Evolutionary conservation across 2,797 vertebrate genomes (phyloP), one percentile per base, ranked within the genome.

Genomic region (Oceanodroma leucorhoa): DNA sequence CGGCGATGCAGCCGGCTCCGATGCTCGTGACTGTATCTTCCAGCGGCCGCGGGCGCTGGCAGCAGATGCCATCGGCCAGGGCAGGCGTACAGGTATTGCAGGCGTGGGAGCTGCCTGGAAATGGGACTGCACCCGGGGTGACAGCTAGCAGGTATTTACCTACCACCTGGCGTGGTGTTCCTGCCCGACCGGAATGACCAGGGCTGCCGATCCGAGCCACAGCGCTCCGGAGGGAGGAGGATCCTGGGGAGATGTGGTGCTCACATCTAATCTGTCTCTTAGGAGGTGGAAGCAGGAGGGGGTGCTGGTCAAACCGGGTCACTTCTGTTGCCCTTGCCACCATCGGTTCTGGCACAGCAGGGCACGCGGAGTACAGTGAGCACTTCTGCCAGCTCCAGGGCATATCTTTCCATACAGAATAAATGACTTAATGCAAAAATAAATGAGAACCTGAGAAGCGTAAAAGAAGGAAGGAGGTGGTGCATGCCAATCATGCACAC

Each of bases 401-500:
- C 24, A 32, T 1, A 1, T 15, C 43, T 34, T 46, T 24, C 77
- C 62, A 8, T 36, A 10, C 21, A 48, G 84, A 73, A 80, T 4
- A 43, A 87, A 73, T 51, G 60, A 43, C 21, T 30, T n/a, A 51
- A 50, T 21, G 19, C 20, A 76, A 72, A 96, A 82, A 40, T 36
- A 61, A 87, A 45, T 4, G 36, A 34, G 38, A 87, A 40, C 46
- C 19, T 7, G 2, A n/a, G n/a, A 53, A 38, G 36, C 30, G 64
- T 29, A 36, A 27, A 78, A 46, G 27, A 32, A 76, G 66, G 70
- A 55, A 83, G 34, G n/a, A 72, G n/a, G 26, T 16, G 48, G 21
- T 0, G 1, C 9, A 3, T 46, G 32, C 30, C 36, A n/a, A 0
- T 11, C 0, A 0, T 15, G 41, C 8, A 11, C 30, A 34, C 24